phyloP scores from a whole-genome alignment of 2,797 vertebrate species.

The Malurus splendens region DNA sequence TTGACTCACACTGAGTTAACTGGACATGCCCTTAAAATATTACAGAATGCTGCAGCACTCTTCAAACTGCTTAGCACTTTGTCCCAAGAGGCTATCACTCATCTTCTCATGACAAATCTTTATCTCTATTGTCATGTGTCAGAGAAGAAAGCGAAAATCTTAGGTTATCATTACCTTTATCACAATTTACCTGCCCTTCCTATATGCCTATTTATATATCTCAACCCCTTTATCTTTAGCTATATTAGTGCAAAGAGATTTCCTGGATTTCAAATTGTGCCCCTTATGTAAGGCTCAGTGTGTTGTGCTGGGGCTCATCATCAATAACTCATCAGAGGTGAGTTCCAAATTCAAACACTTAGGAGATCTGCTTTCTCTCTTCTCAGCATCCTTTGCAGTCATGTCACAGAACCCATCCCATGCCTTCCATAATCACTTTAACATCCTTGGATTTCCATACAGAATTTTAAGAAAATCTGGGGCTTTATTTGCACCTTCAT shows the following conservation, averaged over 20 bases:
- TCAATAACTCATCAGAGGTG: background rate
- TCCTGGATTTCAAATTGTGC: background rate
- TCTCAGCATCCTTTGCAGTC: background rate
- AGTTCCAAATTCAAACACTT: background rate
- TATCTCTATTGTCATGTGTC: background rate
- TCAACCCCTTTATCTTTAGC: background rate
- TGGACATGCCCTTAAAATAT: background rate
- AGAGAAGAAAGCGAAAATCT: background rate
- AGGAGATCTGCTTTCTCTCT: background rate
- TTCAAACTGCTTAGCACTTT: background rate
- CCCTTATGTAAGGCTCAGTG: background rate
- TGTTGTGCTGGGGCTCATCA: background rate
- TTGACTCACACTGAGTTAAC: background rate
- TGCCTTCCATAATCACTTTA: background rate
- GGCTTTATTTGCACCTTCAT: background rate
- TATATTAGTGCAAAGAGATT: background rate
- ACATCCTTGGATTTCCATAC: background rate
- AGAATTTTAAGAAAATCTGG: background rate
- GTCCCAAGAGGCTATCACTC: background rate
- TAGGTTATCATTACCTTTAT: background rate
- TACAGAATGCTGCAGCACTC: background rate
- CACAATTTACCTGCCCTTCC: background rate
- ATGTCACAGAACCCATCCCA: background rate
- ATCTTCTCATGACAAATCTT: background rate
- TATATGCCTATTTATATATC: background rate